Evolutionary conservation across 2,113 vertebrate genomes (phyloP).

Genomic region (Neolamprologus kungweensis): DNA sequence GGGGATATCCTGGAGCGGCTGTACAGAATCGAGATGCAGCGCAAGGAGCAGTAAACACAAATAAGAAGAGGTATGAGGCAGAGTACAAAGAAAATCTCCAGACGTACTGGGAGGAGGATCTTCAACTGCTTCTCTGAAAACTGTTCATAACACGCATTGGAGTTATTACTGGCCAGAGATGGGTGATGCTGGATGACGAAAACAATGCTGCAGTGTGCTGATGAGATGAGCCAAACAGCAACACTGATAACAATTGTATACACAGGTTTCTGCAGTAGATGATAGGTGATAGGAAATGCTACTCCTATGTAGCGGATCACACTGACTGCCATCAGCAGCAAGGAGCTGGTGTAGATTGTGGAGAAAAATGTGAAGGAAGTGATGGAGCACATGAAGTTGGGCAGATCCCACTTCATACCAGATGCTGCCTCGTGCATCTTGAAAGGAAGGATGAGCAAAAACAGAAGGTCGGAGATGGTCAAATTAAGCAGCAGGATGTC

Average conservation of each 20-base stretch:
- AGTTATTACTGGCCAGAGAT: not conserved
- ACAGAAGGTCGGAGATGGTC: slow-evolving; percentile 71
- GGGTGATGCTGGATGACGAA: slow-evolving; percentile 52
- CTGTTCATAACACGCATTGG: slow-evolving; percentile 62
- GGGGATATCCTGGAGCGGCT: slow-evolving; percentile 17
- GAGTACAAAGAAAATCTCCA: slow-evolving; percentile 70
- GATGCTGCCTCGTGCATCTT: slow-evolving; percentile 69
- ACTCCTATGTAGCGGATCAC: slow-evolving; percentile 72
- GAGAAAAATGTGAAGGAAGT: slow-evolving; percentile 71
- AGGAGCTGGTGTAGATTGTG: slow-evolving; percentile 78
- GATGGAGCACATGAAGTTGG: slow-evolving; percentile 60
- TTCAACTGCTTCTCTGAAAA: not conserved
- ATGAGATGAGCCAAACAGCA: slow-evolving; percentile 67
- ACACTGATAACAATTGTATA: slow-evolving; percentile 32
- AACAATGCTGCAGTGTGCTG: slow-evolving; percentile 66
- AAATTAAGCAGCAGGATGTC: slow-evolving; percentile 77
- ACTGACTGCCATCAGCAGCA: slow-evolving; percentile 74
- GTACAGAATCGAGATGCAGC: slow-evolving; percentile 51
- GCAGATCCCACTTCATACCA: slow-evolving; percentile 61
- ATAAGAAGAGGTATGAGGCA: slow-evolving; percentile 65
- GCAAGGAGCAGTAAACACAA: slow-evolving; percentile 58
- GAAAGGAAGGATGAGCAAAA: slow-evolving; percentile 73
- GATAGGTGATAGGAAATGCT: slow-evolving; percentile 68
- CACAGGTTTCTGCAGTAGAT: slow-evolving; percentile 11
- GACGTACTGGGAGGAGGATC: slow-evolving; percentile 61